Base-by-base conservation (phyloP, 2,113 vertebrate species). In the Phrynosoma platyrhinos region DNA sequence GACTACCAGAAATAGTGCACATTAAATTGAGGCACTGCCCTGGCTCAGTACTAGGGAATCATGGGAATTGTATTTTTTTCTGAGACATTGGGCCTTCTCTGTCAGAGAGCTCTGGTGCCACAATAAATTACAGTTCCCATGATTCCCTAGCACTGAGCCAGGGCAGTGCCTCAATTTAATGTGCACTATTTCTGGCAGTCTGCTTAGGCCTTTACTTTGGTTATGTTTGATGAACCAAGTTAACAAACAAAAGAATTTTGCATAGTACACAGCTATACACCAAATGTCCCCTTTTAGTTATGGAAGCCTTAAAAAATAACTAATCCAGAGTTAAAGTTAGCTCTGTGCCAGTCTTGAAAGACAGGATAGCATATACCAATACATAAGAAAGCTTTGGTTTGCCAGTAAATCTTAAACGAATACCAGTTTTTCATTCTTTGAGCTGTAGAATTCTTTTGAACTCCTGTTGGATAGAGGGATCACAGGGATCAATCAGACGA, bases 361-460 rank as follows among this genome's bases (percentile, higher is more conserved):
- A 75, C 87, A 89, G 91, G 94, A 92, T 82, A 91, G 71, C 92
- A 92, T 95, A 91, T 90, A 85, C 90, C 84, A 58, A 91, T 93
- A 88, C 53, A 69, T 72, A 92, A 91, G 64, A 71, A 90, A 94
- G 89, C 91, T 93, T 92, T 86, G 66, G 89, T 91, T 91, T 93
- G 78, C 92, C 92, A 72, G 69, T 85, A 94, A 95, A 96, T 94
- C 92, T 95, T 95, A 95, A 96, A 95, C 4, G 87, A 95, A 96
- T 92, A 95, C 91, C 94, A 95, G 90, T 96, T 96, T 88, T 95
- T 90, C 94, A 86, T 93, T 90, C 92, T 96, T 91, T 93, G 90
- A 96, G 91, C 71, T 62, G 27, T 87, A 91, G 89, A 93, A 95
- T 93, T 90, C 94, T 95, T 96, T 96, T 96, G 94, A 97, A 96